A percentile compares a stretch with the other conserved stretches of the same genome.
Conservation (phyloP, 1,140 invertebrate species). For the Drosophila nigromelanica region DNA sequence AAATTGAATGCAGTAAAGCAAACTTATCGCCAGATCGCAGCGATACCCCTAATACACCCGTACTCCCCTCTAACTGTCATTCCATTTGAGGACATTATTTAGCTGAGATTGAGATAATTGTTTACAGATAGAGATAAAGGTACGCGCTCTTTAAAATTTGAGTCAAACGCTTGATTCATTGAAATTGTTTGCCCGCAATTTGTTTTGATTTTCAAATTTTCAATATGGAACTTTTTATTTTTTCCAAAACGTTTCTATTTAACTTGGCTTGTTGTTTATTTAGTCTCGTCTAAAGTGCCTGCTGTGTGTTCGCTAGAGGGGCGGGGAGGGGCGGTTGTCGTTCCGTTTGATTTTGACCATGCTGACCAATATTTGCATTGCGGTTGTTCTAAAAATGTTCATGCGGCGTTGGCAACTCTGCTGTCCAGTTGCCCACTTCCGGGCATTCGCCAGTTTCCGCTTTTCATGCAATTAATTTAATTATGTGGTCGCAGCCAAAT, state of each 20-base stretch:
- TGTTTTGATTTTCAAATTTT: conserved; percentile 4
- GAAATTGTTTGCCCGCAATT: conserved; percentile 35
- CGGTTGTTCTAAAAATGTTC: conserved; percentile 25
- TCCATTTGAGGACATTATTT: conserved; percentile 16
- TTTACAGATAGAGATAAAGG: conserved; percentile 25
- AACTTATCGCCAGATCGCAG: too few relatives aligned
- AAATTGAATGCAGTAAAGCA: conserved; percentile 6
- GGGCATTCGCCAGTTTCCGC: conserved; percentile 31
- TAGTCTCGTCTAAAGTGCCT: background rate
- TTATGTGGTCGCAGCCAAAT: conserved; percentile 74
- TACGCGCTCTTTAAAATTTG: conserved; percentile 32
- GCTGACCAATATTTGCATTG: conserved; percentile 50
- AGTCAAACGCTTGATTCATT: conserved; percentile 26
- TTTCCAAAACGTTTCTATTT: conserved; percentile 16
- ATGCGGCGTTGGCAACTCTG: background rate
- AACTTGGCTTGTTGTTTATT: conserved; percentile 22
- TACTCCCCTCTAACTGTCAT: background rate
- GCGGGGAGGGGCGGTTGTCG: background rate
- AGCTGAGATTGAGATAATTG: conserved; percentile 17
- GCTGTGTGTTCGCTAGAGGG: background rate
- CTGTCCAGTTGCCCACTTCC: background rate
- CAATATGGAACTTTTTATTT: conserved; percentile 7
- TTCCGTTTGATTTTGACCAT: conserved; percentile 21
- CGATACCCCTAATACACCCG: conserved; percentile 1
- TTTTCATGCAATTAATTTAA: conserved; percentile 77